These are phyloP conservation scores for Premnoplex brunnescens DNA, from an alignment of 2,797 vertebrate genomes.

Conservation along the genomic window DNA sequence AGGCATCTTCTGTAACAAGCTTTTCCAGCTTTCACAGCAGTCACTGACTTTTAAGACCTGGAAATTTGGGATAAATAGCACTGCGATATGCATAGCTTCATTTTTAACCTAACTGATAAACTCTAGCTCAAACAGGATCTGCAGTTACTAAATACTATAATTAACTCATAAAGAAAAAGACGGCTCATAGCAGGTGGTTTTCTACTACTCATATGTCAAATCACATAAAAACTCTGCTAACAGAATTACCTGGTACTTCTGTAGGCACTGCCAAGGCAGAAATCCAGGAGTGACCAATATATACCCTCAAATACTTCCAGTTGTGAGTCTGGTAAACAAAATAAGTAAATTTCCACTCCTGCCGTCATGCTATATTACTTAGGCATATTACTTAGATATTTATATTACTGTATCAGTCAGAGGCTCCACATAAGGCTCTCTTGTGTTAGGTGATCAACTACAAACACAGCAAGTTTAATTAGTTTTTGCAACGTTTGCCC, in stretches of 20 bases:
- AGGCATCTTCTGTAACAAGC: background rate
- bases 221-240: background rate
- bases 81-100: background rate
- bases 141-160: background rate
- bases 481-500: background rate
- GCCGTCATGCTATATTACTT: conserved; percentile 3
- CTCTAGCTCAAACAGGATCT: background rate
- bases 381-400: background rate
- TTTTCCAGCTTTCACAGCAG: background rate
- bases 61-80: background rate
- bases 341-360: conserved; percentile 11
- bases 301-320: conserved; percentile 17
- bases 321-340: conserved; percentile 18
- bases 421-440: conserved; percentile 20
- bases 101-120: background rate
- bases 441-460: conserved; percentile 12
- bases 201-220: background rate
- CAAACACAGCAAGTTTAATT: background rate
- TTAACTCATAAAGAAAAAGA: background rate
- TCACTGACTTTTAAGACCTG: background rate
- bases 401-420: background rate
- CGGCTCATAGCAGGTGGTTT: background rate
- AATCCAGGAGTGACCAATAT: background rate
- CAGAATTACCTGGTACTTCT: background rate
- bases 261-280: background rate